Conservation (phyloP, 2,113 vertebrate species). For the Python bivittatus region DNA sequence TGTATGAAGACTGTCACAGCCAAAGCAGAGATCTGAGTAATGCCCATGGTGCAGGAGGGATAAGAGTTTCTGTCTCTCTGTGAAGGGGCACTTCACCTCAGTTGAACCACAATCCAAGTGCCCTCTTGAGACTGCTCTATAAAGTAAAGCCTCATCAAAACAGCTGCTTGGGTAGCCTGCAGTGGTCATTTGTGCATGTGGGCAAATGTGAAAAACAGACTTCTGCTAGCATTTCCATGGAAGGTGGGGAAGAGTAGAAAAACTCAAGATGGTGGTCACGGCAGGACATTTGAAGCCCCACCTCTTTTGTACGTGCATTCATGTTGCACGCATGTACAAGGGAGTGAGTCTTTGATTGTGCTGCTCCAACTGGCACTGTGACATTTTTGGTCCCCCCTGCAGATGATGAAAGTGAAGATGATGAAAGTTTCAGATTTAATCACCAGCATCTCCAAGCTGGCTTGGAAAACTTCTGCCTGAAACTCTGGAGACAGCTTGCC, state of each 20-base stretch:
- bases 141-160: not conserved
- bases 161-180: not conserved
- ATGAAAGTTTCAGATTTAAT: not conserved
- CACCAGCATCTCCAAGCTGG: not conserved
- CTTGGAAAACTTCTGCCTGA: not conserved
- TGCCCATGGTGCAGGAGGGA: not conserved
- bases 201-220: not conserved
- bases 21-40: not conserved
- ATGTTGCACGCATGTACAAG: not conserved
- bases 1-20: not conserved
- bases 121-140: not conserved
- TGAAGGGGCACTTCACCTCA: not conserved
- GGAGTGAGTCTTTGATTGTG: not conserved
- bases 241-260: not conserved
- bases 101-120: not conserved
- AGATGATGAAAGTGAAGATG: not conserved
- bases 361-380: not conserved
- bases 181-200: not conserved
- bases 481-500: not conserved
- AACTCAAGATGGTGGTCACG: not conserved
- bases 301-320: not conserved
- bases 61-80: not conserved
- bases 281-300: not conserved
- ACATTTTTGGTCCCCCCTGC: not conserved
- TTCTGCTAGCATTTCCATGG: not conserved